A percentile compares a stretch with the other conserved stretches of the same genome.
Conservation (phyloP, 1,140 invertebrate genomes). For the Cyclina sinensis region DNA sequence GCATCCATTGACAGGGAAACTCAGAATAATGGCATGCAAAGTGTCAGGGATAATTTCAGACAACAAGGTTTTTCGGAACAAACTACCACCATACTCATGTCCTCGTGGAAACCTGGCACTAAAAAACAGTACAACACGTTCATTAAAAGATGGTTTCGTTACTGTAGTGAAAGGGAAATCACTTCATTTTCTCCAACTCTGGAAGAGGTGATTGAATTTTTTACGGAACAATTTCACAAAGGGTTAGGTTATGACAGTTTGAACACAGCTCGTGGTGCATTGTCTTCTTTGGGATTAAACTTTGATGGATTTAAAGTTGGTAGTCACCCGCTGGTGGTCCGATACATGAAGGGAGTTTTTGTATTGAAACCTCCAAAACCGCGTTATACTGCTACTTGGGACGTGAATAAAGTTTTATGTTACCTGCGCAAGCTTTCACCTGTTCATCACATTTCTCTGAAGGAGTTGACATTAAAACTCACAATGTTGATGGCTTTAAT, state of each 20-base stretch:
- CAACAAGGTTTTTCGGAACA: no score
- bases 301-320: constrained; percentile 35
- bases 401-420: constrained; percentile 62
- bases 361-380: constrained; percentile 46
- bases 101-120: constrained; percentile 48
- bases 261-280: constrained; percentile 64
- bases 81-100: no score
- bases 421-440: constrained; percentile 46
- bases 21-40: constrained; percentile 46
- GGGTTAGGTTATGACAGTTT: constrained; percentile 59
- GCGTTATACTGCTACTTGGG: constrained; percentile 60
- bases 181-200: not conserved
- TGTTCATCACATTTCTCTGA: constrained; percentile 24
- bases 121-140: constrained; percentile 54
- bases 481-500: constrained; percentile 38
- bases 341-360: constrained; percentile 69
- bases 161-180: not conserved
- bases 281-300: constrained; percentile 44
- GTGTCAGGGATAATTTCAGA: constrained; percentile 51
- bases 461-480: constrained; percentile 57
- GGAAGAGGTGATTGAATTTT: constrained; percentile 53
- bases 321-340: constrained; percentile 58
- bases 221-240: constrained; percentile 46
- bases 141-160: constrained; percentile 12
- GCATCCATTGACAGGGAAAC: not conserved